These are phyloP conservation scores for Hymenochirus boettgeri DNA, from an alignment of 2,113 vertebrate genomes.

Conservation along the genomic window DNA sequence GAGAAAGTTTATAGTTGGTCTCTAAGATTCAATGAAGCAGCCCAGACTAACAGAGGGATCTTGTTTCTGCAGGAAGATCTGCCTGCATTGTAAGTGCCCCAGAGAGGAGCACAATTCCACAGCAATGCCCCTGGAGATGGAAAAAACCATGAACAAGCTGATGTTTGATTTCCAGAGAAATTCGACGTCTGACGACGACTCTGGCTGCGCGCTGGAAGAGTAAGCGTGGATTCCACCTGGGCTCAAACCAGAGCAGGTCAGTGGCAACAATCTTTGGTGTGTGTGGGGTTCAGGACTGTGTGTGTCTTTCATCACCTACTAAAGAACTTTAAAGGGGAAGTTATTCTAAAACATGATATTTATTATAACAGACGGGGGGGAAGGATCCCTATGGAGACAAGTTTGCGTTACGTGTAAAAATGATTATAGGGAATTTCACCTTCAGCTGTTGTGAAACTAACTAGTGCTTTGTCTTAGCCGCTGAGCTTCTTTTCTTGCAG, in stretches of 20 bases:
- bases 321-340: too few relatives aligned
- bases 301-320: too few relatives aligned
- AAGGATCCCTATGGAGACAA: too few relatives aligned
- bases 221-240: constrained; percentile 95
- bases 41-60: background rate
- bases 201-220: constrained; percentile 95
- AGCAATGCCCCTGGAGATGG: constrained; percentile 95
- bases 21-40: constrained; percentile 18
- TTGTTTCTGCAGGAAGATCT: constrained; percentile 82
- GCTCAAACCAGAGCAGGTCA: constrained; percentile 96
- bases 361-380: too few relatives aligned
- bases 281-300: too few relatives aligned
- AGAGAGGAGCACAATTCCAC: constrained; percentile 93
- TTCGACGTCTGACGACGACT: constrained; percentile 94
- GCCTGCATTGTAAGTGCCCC: constrained; percentile 96
- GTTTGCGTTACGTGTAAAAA: too few relatives aligned
- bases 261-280: too few relatives aligned
- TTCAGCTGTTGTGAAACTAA: too few relatives aligned
- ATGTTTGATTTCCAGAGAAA: constrained; percentile 99
- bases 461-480: too few relatives aligned
- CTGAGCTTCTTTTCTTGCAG: too few relatives aligned
- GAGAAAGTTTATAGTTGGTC: constrained; percentile 47
- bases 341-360: too few relatives aligned
- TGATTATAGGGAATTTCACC: too few relatives aligned
- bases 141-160: constrained; percentile 96